These are phyloP conservation scores for Sinonovacula constricta DNA, from an alignment of 1,140 invertebrate species.

Conservation along the genomic window DNA sequence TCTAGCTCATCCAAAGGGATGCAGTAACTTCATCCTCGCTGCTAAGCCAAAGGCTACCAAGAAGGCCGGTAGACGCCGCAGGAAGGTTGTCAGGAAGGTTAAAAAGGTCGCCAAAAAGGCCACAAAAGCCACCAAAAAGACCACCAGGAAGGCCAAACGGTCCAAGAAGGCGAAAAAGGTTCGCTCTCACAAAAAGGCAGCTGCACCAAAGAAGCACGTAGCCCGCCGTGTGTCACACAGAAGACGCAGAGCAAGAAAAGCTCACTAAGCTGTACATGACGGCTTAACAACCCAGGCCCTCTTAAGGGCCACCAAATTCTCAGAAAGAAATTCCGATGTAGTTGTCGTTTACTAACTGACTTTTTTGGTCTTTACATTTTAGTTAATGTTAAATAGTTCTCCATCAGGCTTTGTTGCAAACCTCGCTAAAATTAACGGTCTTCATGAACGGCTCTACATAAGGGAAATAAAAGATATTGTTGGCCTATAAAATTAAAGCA, in stretches of 20 bases:
- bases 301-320: slow-evolving; percentile 37
- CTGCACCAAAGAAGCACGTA: not conserved
- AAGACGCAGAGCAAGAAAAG: slow-evolving; percentile 21
- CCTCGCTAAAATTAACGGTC: no score
- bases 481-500: no score
- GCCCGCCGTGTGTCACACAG: not conserved
- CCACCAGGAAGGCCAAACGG: slow-evolving; percentile 8
- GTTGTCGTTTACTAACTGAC: no score
- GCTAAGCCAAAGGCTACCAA: not conserved
- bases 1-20: slow-evolving; percentile 22
- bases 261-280: slow-evolving; percentile 31
- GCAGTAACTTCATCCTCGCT: not conserved
- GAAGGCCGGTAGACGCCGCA: not conserved
- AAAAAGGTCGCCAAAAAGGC: slow-evolving; percentile 3
- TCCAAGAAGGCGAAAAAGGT: slow-evolving; percentile 5
- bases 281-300: slow-evolving; percentile 43
- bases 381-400: no score
- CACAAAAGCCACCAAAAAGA: slow-evolving; percentile 9
- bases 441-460: no score
- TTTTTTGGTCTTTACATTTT: no score
- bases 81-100: not conserved
- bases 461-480: no score
- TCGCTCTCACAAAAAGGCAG: not conserved
- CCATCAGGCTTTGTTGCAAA: no score
- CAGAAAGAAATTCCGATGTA: no score